Base-by-base conservation (phyloP, 2,888 invertebrate genomes). In the Enchytraeus crypticus region DNA sequence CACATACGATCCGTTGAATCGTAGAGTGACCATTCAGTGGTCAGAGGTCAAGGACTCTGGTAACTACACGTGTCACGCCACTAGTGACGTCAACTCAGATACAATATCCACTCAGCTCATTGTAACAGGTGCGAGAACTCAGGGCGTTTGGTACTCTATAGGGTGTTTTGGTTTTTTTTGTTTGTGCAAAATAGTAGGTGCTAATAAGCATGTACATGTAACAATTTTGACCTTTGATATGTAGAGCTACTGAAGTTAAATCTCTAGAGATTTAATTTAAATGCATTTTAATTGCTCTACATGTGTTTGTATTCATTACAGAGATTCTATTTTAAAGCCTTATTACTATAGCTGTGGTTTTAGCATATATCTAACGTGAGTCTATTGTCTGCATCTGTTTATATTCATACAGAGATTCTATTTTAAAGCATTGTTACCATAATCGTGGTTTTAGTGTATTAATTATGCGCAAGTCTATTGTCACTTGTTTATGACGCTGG, bases 21-120 rank as follows among this genome's bases (percentile, higher is more conserved):
- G 66, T 21, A 56, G 63, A 8, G 65, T 77, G 47, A 65, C 45
- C 0, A 72, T 77, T 38, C 58, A 49, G 1, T 60, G 65, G 5
- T 66, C 70, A 0, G 65, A 63, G 14, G 72, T 71, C 47, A 66
- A 65, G 8, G 69, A 69, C 53, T 55, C 65, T 2, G 64, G 56
- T 18, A 53, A 51, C 29, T 70, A 68, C 61, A 65, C 66, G 3
- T 70, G 70, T 57, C 61, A 66, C 30, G 70, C 70, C 14, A 53
- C 47, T 55, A 71, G 69, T 33, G 67, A 65, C 23, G 59, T 70
- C 11, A 69, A 70, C 33, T 27, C 26, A 1, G 67, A 64, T 45
- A 43, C 53, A 21, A 33, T 46, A 30, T 63, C 64, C 0, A 67
- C 64, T n/a, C 51, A 55, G 0, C 59, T 70, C 11, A 56, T 60